Evolutionary conservation across 2,888 invertebrate genomes (phyloP), one percentile per base, ranked within the genome.

Genomic region (Poecilus cupreus): DNA sequence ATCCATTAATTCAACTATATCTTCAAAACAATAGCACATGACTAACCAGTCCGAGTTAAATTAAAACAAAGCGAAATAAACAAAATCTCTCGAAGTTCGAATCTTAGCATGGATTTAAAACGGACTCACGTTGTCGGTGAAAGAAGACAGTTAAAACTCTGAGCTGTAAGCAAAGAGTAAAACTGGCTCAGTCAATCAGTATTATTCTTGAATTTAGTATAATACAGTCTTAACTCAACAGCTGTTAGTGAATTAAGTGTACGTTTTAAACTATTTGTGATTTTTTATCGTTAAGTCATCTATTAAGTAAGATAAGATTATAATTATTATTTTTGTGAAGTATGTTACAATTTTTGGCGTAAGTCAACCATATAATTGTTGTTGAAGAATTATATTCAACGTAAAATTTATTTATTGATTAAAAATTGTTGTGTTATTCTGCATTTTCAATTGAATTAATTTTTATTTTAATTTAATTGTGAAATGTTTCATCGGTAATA

Each of bases 41-140:
- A n/a, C 5, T 60, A 26, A 60, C 24, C 26, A 54, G 32, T 26
- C 32, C 11, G 11, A 32, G 16, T 18, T 16, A 26, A 37, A 1
- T 10, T 10, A 70, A 70, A 70, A 70, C 60, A 60, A 13, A 13
- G n/a, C n/a, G 60, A 60, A 60, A 24, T 60, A 24, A 60, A 26
- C 24, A 60, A 68, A 37, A 68, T 26, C 20, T 39, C 11, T n/a
- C 72, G 72, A 72, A 72, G 13, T 49, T 72, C 13, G 20, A 22
- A 43, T 72, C 72, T 72, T 72, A 72, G n/a, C 72, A 72, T 72
- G 72, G 46, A n/a, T 11, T 13, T 18, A 6, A 24, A 20, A 43
- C 46, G 26, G n/a, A 22, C 46, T 72, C 72, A 72, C 22, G 13
- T 46, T 72, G 72, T 49, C 46, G 72, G 24, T 46, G 72, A 72